Evolutionary conservation across 2,113 vertebrate genomes (phyloP).

Genomic region (Pseudonaja textilis): DNA sequence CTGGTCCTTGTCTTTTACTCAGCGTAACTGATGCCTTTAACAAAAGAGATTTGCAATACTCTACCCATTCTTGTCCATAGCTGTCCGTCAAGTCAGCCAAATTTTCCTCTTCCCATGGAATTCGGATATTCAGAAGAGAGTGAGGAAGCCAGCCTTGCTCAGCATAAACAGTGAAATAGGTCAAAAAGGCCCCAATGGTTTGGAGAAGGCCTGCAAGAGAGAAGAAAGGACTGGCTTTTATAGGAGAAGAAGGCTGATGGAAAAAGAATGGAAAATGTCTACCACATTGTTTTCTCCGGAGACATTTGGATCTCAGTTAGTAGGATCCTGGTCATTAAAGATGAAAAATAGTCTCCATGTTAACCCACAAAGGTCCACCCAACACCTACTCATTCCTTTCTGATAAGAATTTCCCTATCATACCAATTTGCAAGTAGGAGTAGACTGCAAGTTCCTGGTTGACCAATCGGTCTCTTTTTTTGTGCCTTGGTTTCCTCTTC

Average conservation of each 20-base stretch:
- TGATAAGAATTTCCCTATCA: neutral
- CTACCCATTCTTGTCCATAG: constrained; percentile 81
- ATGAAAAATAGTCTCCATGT: fast-evolving
- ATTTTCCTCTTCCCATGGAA: constrained; percentile 63
- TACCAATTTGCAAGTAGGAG: constrained; percentile 79
- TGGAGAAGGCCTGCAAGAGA: constrained; percentile 73
- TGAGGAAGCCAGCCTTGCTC: constrained; percentile 73
- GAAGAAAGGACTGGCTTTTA: neutral
- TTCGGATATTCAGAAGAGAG: constrained; percentile 60
- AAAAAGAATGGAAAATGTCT: neutral
- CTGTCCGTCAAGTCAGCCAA: constrained; percentile 72
- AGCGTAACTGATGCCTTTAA: neutral
- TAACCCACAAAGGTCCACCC: neutral
- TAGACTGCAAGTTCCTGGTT: constrained; percentile 72
- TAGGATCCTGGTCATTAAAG: neutral
- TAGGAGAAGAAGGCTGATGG: neutral
- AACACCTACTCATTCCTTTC: fast-evolving
- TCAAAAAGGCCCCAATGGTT: constrained; percentile 74
- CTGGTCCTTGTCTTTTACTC: neutral
- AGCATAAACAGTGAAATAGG: constrained; percentile 74
- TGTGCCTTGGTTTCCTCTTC: constrained; percentile 78
- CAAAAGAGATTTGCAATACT: neutral
- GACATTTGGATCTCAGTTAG: neutral
- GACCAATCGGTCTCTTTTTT: constrained; percentile 74
- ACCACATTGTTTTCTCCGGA: neutral